Evolutionary conservation across 1,140 invertebrate genomes (phyloP).

Genomic region (Zaprionus camerounensis): DNA sequence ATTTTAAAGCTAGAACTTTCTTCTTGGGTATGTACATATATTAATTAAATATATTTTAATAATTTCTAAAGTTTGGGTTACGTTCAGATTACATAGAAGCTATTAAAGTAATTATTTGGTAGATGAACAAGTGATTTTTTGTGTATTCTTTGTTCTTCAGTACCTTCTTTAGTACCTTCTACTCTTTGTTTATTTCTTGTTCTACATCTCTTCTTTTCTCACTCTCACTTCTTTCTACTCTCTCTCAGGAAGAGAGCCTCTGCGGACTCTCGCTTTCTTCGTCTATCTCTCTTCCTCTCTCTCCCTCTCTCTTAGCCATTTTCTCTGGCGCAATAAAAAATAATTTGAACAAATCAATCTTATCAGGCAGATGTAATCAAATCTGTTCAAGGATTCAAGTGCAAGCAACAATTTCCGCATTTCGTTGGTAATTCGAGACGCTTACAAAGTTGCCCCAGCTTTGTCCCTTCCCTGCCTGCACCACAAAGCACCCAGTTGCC

Average conservation of each 20-base stretch:
- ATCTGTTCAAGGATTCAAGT: conserved; percentile 49
- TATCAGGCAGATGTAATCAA: conserved; percentile 61
- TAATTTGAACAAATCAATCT: conserved; percentile 38
- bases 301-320: neutral
- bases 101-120: too few species aligned
- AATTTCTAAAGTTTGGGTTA: too few species aligned
- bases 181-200: too few species aligned
- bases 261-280: neutral
- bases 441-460: conserved; percentile 57
- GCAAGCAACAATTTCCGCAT: conserved; percentile 52
- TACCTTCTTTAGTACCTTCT: too few species aligned
- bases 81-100: too few species aligned
- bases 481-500: conserved; percentile 22
- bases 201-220: neutral
- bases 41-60: too few species aligned
- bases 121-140: too few species aligned
- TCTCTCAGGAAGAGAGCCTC: neutral
- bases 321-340: neutral
- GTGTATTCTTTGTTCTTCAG: too few species aligned
- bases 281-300: neutral
- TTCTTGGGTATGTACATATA: too few species aligned
- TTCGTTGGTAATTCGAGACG: conserved; percentile 70
- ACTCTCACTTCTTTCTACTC: neutral
- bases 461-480: neutral
- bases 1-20: too few species aligned